Evolutionary conservation across 2,888 invertebrate genomes (phyloP), one percentile per base, ranked within the genome.

Genomic region (Oscheius onirici): DNA sequence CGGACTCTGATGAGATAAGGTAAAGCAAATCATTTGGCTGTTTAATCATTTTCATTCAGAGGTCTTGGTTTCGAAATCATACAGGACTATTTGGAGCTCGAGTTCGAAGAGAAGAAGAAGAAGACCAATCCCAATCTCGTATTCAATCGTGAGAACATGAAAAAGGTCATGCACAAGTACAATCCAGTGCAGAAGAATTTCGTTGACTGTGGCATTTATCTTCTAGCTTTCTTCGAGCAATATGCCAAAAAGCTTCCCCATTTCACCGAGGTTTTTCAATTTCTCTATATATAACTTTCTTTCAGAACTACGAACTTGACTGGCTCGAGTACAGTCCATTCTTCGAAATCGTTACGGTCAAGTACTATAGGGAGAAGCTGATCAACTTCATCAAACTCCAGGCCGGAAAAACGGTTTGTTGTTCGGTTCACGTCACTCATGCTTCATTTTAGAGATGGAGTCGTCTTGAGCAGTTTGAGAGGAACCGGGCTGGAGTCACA

Each of bases 61-160:
- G n/a, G 13, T n/a, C n/a, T 26, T 17, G 49, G 28, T 34, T 8
- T 49, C 44, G 17, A n/a, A 10, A 63, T 63, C 17, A 63, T 63
- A 13, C 24, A 11, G 13, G 63, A 63, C 34, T 63, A 46, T 46
- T n/a, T 63, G 26, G 49, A 63, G 15, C 26, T 63, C 3, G 63
- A 63, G 26, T 63, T 63, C 49, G 3, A 63, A n/a, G 63, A 63
- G 17, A 63, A 63, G 26, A 63, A 63, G 34, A n/a, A n/a, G 49
- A 63, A 63, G 17, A 49, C 15, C 13, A 28, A 46, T 11, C 46
- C 63, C 6, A 46, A 63, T 26, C 49, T 63, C 26, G n/a, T 17
- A 3, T 63, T 63, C 46, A 13, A 11, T n/a, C 26, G 15, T 6
- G 22, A 22, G 1, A 46, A 63, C 24, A 28, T 63, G 24, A 24